Evolutionary conservation across 2,113 vertebrate species (phyloP).

Genomic region (Corynorhinus townsendii): DNA sequence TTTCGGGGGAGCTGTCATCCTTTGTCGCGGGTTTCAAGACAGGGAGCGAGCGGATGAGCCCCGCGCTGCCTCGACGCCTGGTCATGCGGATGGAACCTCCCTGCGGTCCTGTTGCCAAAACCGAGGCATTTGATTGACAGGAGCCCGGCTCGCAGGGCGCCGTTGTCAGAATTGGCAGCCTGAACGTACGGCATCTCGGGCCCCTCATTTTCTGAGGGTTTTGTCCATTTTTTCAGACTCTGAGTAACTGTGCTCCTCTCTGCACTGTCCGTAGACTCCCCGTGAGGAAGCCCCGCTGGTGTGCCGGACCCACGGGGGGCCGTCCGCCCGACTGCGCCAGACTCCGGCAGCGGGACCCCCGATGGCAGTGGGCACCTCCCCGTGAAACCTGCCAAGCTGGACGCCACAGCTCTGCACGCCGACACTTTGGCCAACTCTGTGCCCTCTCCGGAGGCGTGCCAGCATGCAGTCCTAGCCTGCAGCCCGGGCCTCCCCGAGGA

Average conservation of each 20-base stretch:
- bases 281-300: not conserved
- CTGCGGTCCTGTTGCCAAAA: not conserved
- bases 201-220: not conserved
- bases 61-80: fast-evolving
- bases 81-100: not conserved
- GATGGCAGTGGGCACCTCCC: constrained; percentile 88
- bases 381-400: constrained; percentile 98
- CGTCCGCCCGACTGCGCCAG: constrained; percentile 64
- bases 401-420: constrained; percentile 87
- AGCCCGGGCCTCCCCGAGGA: constrained; percentile 83
- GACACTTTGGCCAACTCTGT: constrained; percentile 83
- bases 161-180: not conserved
- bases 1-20: not conserved
- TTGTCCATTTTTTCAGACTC: not conserved
- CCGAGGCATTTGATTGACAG: too few relatives aligned
- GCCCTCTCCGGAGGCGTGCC: constrained; percentile 72
- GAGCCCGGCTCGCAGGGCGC: not conserved
- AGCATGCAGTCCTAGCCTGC: constrained; percentile 76
- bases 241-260: not conserved
- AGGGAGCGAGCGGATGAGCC: not conserved
- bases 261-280: constrained; percentile 63
- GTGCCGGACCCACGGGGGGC: not conserved
- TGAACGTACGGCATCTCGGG: not conserved
- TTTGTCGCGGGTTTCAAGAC: not conserved
- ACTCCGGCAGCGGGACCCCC: constrained; percentile 76